phyloP scores from a whole-genome alignment of 1,140 invertebrate genomes.

The Antheraea mylitta region DNA sequence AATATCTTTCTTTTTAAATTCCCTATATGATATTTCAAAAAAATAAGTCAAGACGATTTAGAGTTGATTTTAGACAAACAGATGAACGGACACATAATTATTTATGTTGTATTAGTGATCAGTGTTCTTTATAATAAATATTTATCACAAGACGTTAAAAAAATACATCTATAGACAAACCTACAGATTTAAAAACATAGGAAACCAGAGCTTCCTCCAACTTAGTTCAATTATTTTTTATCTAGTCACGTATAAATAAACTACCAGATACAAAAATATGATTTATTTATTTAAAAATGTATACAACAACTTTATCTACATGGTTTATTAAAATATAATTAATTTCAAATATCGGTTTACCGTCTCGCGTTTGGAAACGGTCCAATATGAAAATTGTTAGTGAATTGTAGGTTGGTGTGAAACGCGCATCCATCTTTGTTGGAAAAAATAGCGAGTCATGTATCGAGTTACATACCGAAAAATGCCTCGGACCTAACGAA shows the following conservation, averaged over 20 bases:
- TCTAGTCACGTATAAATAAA: not conserved
- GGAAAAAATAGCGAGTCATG: conserved; percentile 30
- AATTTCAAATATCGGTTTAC: conserved; percentile 2
- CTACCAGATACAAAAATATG: not conserved
- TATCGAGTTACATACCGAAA: conserved; percentile 35
- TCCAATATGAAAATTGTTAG: conserved; percentile 20
- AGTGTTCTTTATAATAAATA: no score
- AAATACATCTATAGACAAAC: no score
- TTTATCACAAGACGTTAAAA: no score
- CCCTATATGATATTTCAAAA: no score
- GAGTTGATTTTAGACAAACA: no score
- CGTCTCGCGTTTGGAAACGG: conserved; percentile 6
- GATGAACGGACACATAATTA: no score
- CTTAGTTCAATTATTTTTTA: no score
- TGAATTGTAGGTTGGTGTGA: conserved; percentile 14
- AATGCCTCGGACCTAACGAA: conserved; percentile 35
- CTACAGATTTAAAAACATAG: no score
- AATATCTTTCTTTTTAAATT: no score
- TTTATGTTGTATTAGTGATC: no score
- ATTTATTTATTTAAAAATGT: not conserved
- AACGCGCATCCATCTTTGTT: conserved; percentile 21
- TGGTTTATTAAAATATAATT: conserved; percentile 1
- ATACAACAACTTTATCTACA: conserved; percentile 3
- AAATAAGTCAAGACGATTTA: no score
- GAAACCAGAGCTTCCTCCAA: no score